Evolutionary conservation across 2,888 invertebrate genomes (phyloP), one percentile per base, ranked within the genome.

Genomic region (Dexiosoma caninum): DNA sequence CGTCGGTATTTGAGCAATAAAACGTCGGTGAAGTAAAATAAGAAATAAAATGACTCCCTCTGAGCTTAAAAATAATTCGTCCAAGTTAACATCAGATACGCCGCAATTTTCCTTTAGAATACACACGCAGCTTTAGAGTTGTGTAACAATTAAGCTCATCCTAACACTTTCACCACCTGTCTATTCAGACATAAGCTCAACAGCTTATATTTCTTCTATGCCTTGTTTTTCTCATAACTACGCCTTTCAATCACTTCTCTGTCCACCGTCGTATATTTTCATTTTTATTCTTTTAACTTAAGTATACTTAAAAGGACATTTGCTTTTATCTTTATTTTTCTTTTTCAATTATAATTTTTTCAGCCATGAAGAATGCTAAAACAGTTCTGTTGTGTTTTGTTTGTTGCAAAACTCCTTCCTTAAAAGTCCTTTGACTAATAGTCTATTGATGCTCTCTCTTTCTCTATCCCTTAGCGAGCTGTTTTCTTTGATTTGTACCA

Each of bases 281-380:
- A 30, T 37, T 21, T 60, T 51, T n/a, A n/a, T 57, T 27, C 37
- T 66, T 46, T 60, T 14, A 71, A 57, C 55, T 53, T 16, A 40
- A 74, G 30, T 23, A 46, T 37, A 5, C 74, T 74, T 66, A 10
- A 74, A 55, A 49, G 37, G 46, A 66, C 57, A 74, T 74, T 74
- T 74, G 46, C 74, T 74, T 74, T 64, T 57, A 57, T 66, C 57
- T 66, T 30, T 49, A 14, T 42, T 10, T 44, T 64, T 64, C 71
- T 60, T 51, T 71, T 30, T 8, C 59, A 60, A 60, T 71, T 71
- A 71, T 27, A 60, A 40, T 60, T 71, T 30, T 30, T 51, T 59
- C 40, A 60, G 27, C 30, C 40, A 37, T 51, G 40, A 51, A 19
- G 40, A 71, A 49, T 60, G 30, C 40, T 23, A 32, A 53, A 62